Evolutionary conservation across 2,888 invertebrate genomes (phyloP).

Genomic region (Hirtodrosophila duncani): DNA sequence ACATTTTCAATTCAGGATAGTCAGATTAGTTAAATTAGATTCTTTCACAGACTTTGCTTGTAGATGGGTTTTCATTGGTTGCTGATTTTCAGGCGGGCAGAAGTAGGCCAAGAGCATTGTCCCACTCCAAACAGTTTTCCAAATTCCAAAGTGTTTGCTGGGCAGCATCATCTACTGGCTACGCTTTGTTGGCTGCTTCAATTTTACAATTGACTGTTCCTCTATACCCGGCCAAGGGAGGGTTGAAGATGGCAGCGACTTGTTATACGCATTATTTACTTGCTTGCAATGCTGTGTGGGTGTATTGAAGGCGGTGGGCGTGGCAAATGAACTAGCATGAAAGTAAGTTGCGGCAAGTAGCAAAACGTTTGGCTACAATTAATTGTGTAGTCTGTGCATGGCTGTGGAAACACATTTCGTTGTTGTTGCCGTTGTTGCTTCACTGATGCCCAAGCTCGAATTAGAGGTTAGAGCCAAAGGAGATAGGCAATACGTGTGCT

Average conservation of each 20-base stretch:
- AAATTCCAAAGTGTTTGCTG: no score
- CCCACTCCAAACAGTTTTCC: no score
- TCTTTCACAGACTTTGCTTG: no score
- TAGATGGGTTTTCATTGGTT: no score
- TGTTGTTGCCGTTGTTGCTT: background rate
- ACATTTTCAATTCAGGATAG: no score
- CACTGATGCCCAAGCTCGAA: background rate
- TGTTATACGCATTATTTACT: constrained; percentile 71
- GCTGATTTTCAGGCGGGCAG: no score
- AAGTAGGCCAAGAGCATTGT: no score
- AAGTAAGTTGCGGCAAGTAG: constrained; percentile 57
- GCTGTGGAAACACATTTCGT: constrained; percentile 16
- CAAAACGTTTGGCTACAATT: constrained; percentile 61
- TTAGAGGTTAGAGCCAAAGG: constrained; percentile 3
- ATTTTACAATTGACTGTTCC: constrained; percentile 69
- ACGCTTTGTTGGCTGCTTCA: constrained; percentile 55
- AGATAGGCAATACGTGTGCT: background rate
- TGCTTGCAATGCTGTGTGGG: constrained; percentile 47
- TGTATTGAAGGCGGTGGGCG: constrained; percentile 25
- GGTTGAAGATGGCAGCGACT: constrained; percentile 31
- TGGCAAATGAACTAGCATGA: constrained; percentile 63
- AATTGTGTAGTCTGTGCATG: constrained; percentile 51
- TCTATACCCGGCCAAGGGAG: constrained; percentile 7
- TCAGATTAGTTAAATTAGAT: no score
- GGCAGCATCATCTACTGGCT: background rate